Conservation (phyloP, 2,888 invertebrate genomes). For the Cepaea hortensis region DNA sequence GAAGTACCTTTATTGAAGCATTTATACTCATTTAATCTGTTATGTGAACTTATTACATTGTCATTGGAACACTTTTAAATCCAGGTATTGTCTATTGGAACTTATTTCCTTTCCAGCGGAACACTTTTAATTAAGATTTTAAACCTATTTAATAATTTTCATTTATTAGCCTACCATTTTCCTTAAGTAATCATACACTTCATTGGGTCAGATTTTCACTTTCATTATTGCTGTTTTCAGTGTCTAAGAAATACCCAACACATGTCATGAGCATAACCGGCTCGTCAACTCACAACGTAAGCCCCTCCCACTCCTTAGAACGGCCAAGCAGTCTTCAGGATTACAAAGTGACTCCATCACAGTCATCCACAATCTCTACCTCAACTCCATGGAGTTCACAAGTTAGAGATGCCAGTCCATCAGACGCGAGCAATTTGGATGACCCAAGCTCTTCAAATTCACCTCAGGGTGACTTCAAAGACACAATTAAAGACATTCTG, state of each 20-base stretch:
- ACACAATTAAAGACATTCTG: constrained; percentile 37
- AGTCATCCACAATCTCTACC: constrained; percentile 51
- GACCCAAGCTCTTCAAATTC: constrained; percentile 42
- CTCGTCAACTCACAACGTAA: constrained; percentile 2
- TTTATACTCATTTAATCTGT: too few species aligned
- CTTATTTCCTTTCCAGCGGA: too few species aligned
- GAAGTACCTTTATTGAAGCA: too few species aligned
- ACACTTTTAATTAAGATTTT: too few species aligned
- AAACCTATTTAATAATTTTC: too few species aligned
- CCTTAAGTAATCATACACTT: neutral
- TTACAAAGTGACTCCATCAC: constrained; percentile 38
- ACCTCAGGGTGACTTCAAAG: constrained; percentile 37
- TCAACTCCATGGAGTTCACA: constrained; percentile 41
- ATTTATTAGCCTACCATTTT: neutral
- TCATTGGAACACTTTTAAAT: too few species aligned
- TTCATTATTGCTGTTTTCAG: constrained; percentile 1
- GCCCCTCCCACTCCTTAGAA: constrained; percentile 26
- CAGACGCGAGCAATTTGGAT: constrained; percentile 30
- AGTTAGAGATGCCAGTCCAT: constrained; percentile 15
- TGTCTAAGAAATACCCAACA: constrained; percentile 42
- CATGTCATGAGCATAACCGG: constrained; percentile 41
- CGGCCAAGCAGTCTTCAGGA: constrained; percentile 30
- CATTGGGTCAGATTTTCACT: neutral
- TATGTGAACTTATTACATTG: neutral
- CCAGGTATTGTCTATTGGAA: too few species aligned